Evolutionary conservation across 2,113 vertebrate species (phyloP).

Genomic region (Merops nubicus): DNA sequence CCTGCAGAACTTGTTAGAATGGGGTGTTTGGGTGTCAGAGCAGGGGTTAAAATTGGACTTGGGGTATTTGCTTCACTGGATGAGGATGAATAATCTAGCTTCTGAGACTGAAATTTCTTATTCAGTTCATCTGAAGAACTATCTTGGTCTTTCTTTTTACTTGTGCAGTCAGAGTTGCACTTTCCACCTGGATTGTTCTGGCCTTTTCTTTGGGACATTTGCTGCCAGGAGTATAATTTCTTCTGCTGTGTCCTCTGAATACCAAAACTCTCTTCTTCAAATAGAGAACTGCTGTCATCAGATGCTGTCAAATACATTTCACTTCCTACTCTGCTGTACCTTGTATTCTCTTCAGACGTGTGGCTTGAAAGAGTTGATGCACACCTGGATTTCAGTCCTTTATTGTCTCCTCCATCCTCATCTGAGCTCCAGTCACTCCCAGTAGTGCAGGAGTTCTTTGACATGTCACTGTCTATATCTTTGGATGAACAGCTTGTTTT

Average conservation of each 20-base stretch:
- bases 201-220: conserved; percentile 72
- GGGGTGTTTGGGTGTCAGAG: conserved; percentile 68
- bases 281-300: conserved; percentile 92
- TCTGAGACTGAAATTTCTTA: conserved; percentile 88
- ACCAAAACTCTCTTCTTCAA: conserved; percentile 85
- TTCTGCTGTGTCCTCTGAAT: conserved; percentile 76
- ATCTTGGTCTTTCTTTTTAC: conserved; percentile 75
- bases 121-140: conserved; percentile 89
- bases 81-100: conserved; percentile 88
- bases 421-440: conserved; percentile 82
- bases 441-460: conserved; percentile 71
- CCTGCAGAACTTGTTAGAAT: conserved; percentile 27
- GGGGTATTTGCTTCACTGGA: conserved; percentile 83
- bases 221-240: conserved; percentile 77
- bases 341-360: conserved; percentile 79
- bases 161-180: conserved; percentile 58
- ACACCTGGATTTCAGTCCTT: conserved; percentile 72
- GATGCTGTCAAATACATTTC: conserved; percentile 91
- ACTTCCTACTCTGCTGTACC: conserved; percentile 80
- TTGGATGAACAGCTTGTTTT: conserved; percentile 56
- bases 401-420: conserved; percentile 70
- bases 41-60: conserved; percentile 77
- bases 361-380: conserved; percentile 79
- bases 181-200: conserved; percentile 58
- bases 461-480: conserved; percentile 46